Evolutionary conservation across 2,113 vertebrate species (phyloP).

Genomic region (Oreochromis aureus): DNA sequence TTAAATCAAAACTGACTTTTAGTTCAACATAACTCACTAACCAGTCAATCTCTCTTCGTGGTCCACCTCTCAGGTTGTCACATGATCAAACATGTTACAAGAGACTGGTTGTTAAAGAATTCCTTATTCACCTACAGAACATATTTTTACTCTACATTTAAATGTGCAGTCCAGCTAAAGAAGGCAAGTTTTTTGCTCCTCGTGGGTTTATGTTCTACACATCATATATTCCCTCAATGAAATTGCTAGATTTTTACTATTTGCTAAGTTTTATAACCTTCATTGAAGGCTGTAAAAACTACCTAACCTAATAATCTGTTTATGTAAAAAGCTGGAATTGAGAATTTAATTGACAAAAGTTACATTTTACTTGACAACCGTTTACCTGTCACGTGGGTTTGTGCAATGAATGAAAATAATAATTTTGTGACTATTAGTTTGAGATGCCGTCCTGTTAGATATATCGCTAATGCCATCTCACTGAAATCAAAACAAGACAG

Average conservation of each 20-base stretch:
- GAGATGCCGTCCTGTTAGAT: neutral
- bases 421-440: neutral
- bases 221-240: neutral
- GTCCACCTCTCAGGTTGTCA: neutral
- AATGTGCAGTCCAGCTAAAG: neutral
- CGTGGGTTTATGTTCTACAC: neutral
- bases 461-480: neutral
- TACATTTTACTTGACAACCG: neutral
- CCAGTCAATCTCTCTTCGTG: too few relatives aligned
- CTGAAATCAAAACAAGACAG: neutral
- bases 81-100: neutral
- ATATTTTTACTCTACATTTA: neutral
- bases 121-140: neutral
- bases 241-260: neutral
- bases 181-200: neutral
- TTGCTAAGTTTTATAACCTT: neutral
- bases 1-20: neutral
- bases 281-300: neutral
- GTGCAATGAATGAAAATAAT: neutral
- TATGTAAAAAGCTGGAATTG: neutral
- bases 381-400: neutral
- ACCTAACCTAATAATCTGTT: neutral
- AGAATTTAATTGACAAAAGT: neutral
- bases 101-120: neutral
- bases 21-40: neutral